Conservation (phyloP, 2,797 vertebrate genomes). For the Catostomus latipinnis region DNA sequence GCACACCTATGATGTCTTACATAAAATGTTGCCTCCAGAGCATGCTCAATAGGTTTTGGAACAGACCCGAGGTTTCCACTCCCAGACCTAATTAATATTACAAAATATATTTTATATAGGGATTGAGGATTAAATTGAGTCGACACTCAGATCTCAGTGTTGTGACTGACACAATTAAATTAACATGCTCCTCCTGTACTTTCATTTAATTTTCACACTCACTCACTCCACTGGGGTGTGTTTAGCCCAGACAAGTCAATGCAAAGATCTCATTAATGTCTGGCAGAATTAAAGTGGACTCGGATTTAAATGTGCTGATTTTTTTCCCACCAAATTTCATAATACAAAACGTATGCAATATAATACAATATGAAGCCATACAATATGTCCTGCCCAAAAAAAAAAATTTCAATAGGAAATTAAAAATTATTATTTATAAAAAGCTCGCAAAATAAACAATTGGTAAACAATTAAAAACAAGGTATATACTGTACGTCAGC, state of each 20-base stretch:
- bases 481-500: neutral
- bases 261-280: conserved; percentile 13
- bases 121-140: neutral
- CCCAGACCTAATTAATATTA: neutral
- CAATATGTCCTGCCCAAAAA: neutral
- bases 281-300: neutral
- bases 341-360: neutral
- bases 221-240: neutral
- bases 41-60: no score
- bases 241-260: neutral
- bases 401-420: no score
- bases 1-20: no score
- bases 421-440: no score
- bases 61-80: neutral
- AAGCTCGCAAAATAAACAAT: neutral
- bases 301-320: conserved; percentile 7
- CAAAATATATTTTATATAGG: no score
- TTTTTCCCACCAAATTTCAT: neutral
- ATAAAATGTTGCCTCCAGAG: no score
- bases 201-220: neutral
- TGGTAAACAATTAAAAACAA: neutral
- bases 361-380: conserved; percentile 6
- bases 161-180: conserved; percentile 10
- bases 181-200: neutral
- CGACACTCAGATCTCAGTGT: neutral